Percentiles rank a stretch among this genome's conserved stretches.
phyloP scores from a whole-genome alignment of 2,113 vertebrate species.

The Dicerorhinus sumatrensis region DNA sequence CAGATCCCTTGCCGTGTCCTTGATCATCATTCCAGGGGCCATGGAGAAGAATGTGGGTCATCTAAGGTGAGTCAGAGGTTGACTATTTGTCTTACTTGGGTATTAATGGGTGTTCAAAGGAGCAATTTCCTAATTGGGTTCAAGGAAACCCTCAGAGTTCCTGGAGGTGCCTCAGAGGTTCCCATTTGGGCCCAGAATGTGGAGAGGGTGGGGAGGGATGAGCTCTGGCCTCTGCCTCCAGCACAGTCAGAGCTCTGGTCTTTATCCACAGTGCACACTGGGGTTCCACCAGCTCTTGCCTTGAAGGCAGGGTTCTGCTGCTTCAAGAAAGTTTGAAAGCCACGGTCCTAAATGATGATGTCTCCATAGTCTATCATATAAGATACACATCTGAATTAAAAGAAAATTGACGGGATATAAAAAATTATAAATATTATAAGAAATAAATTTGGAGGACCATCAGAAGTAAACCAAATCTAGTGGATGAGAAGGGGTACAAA shows the following conservation, averaged over 20 bases:
- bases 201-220: not conserved
- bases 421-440: not conserved
- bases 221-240: not conserved
- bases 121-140: not conserved
- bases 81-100: not conserved
- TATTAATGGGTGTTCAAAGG: not conserved
- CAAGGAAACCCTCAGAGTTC: not conserved
- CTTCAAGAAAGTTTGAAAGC: not conserved
- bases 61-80: not conserved
- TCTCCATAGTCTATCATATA: not conserved
- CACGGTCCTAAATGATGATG: not conserved
- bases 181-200: not conserved
- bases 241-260: not conserved
- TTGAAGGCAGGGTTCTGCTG: not conserved
- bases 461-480: not conserved
- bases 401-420: not conserved
- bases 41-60: not conserved
- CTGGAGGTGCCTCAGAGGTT: not conserved
- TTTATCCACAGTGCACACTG: not conserved
- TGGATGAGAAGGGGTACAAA: not conserved
- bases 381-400: not conserved
- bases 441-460: not conserved
- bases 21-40: not conserved
- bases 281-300: not conserved
- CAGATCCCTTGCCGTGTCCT: not conserved